Percentiles rank a stretch among this genome's conserved stretches.
phyloP scores from a whole-genome alignment of 2,797 vertebrate species.

The Rhincodon typus region DNA sequence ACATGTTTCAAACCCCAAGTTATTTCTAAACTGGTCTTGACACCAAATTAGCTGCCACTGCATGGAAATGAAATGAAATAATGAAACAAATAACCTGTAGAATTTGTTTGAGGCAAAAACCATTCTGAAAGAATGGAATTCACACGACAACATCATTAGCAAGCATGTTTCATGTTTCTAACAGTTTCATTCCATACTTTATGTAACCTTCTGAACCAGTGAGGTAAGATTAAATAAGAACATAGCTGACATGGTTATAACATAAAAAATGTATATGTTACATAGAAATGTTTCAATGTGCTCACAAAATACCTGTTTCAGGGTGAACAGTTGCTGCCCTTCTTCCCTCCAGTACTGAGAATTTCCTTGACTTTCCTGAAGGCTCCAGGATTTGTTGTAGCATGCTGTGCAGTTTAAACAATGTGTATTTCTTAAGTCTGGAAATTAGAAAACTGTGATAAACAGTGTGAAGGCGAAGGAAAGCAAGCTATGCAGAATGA shows the following conservation, averaged over 20 bases:
- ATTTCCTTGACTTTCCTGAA: not conserved
- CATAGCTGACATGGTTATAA: not conserved
- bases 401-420: constrained; percentile 61
- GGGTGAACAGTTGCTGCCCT: no score
- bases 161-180: not conserved
- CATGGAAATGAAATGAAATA: not conserved
- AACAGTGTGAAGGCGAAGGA: not conserved
- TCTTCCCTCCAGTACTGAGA: not conserved
- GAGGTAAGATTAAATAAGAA: not conserved
- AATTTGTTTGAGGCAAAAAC: not conserved
- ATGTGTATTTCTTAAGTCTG: constrained; percentile 63
- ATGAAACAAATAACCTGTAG: not conserved
- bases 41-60: not conserved
- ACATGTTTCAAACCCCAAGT: no score
- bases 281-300: not conserved
- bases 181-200: not conserved
- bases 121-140: not conserved
- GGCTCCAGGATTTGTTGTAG: constrained; percentile 45
- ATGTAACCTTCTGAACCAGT: not conserved
- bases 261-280: not conserved
- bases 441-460: constrained; percentile 33
- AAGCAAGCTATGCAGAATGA: not conserved
- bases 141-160: not conserved
- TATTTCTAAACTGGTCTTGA: not conserved
- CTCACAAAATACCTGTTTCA: not conserved